Conservation (phyloP, 2,113 vertebrate genomes). For the Potamarius usumacintae region DNA sequence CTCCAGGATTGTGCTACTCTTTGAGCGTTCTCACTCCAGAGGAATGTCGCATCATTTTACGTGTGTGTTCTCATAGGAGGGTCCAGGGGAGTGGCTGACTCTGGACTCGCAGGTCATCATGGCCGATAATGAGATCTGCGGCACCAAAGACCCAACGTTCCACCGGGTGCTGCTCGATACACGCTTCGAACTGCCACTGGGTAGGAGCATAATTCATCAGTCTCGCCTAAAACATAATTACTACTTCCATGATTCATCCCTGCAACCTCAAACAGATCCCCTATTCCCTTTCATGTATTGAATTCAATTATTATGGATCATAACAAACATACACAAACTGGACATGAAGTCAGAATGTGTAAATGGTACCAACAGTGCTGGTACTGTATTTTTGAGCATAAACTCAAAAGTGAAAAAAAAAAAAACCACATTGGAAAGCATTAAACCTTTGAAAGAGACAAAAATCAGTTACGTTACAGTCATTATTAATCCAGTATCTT, state of each 20-base stretch:
- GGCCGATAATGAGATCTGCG: slow-evolving; percentile 95
- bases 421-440: neutral
- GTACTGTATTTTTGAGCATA: neutral
- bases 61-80: slow-evolving; percentile 76
- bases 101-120: slow-evolving; percentile 96
- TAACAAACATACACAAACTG: neutral
- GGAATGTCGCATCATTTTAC: slow-evolving; percentile 1
- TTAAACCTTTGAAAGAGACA: neutral
- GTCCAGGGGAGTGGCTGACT: slow-evolving; percentile 93
- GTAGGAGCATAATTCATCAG: slow-evolving; percentile 63
- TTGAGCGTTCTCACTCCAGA: neutral
- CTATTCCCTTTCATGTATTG: neutral
- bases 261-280: neutral
- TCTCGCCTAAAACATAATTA: neutral
- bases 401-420: neutral
- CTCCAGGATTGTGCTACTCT: neutral
- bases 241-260: neutral
- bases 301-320: neutral
- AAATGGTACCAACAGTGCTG: neutral
- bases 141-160: slow-evolving; percentile 97
- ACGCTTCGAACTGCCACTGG: slow-evolving; percentile 93
- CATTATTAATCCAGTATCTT: slow-evolving; percentile 1
- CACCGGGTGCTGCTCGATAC: slow-evolving; percentile 94
- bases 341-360: neutral
- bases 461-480: neutral